A percentile compares a stretch with the other conserved stretches of the same genome.
Evolutionary conservation across 2,888 invertebrate genomes (phyloP).

Genomic region (Incurvaria masculella): DNA sequence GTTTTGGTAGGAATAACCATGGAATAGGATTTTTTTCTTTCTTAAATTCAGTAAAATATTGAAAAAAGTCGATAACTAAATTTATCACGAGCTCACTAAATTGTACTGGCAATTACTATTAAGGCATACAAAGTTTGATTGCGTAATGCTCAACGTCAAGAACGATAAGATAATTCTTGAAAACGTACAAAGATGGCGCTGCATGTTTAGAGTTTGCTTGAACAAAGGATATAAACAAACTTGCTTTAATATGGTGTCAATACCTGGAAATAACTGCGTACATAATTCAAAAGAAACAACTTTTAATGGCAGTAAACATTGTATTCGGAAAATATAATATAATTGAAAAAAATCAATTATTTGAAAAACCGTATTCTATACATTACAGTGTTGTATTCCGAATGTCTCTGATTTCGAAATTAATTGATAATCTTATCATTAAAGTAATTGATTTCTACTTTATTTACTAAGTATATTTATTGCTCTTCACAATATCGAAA

Average conservation of each 20-base stretch:
- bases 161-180: background rate
- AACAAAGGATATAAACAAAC: background rate
- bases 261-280: background rate
- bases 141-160: too few species aligned
- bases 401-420: background rate
- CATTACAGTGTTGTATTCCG: too few species aligned
- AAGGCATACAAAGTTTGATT: too few species aligned
- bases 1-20: too few species aligned
- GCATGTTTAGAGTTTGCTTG: background rate
- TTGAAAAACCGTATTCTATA: too few species aligned
- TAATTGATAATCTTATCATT: background rate
- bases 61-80: too few species aligned
- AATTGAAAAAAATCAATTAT: background rate
- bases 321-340: conserved; percentile 53
- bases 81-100: too few species aligned
- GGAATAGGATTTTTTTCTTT: too few species aligned
- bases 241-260: background rate
- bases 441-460: background rate
- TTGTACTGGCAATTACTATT: too few species aligned
- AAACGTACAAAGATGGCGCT: background rate
- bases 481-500: background rate
- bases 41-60: too few species aligned
- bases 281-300: conserved; percentile 27
- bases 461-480: background rate
- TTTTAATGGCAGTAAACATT: conserved; percentile 48